Evolutionary conservation across 2,888 invertebrate genomes (phyloP).

Genomic region (Cabera pusaria): DNA sequence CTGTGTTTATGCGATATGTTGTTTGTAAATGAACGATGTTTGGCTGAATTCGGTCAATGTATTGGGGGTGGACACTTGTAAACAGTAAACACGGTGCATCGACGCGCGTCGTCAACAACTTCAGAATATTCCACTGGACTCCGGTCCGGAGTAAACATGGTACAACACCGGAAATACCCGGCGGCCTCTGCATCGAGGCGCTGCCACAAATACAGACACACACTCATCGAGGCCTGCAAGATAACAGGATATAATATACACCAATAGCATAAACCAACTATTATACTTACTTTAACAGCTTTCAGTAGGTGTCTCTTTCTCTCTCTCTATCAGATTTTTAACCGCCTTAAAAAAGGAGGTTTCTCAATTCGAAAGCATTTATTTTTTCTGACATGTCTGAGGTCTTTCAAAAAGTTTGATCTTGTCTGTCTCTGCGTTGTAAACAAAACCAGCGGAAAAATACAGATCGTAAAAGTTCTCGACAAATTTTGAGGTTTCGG

Average conservation of each 20-base stretch:
- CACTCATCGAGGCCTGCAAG: constrained; percentile 14
- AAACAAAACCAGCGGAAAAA: constrained; percentile 13
- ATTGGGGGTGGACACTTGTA: constrained; percentile 34
- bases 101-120: constrained; percentile 52
- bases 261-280: constrained; percentile 1
- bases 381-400: too few species aligned
- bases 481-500: neutral
- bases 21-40: constrained; percentile 19
- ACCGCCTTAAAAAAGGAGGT: too few species aligned
- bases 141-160: constrained; percentile 50
- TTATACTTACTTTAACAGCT: constrained; percentile 1
- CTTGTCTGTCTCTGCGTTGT: too few species aligned
- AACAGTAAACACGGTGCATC: constrained; percentile 66
- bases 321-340: too few species aligned
- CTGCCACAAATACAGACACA: constrained; percentile 35
- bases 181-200: constrained; percentile 44
- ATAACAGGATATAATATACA: constrained; percentile 16
- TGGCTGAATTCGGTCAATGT: constrained; percentile 23
- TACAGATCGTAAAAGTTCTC: constrained; percentile 4
- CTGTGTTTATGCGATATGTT: constrained; percentile 13
- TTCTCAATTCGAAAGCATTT: too few species aligned
- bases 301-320: too few species aligned
- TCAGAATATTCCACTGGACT: constrained; percentile 74
- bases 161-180: constrained; percentile 62
- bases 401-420: too few species aligned